Evolutionary conservation across 2,113 vertebrate genomes (phyloP), one percentile per base, ranked within the genome.

Genomic region (Amazona guildingii): DNA sequence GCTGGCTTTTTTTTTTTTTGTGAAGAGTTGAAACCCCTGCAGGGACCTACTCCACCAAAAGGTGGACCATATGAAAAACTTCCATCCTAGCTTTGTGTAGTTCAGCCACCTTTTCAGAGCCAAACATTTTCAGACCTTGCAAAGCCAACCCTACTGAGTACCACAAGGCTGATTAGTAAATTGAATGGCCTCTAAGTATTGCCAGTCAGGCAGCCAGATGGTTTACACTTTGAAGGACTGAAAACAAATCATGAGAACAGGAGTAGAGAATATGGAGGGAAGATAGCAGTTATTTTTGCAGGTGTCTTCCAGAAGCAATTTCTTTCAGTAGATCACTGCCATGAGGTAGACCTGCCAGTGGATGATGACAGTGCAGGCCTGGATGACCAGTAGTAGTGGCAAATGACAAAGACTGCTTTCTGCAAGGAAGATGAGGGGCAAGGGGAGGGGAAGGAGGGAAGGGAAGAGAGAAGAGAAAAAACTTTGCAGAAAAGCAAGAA

Each of bases 391-490:
- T 2, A n/a, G 52, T 6, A 46, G 23, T 5, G 17, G 17, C 17
- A 92, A 84, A 84, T 10, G 16, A 62, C 35, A 89, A 75, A 39
- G 25, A 49, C 12, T 43, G n/a, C 18, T 66, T 57, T 90, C 55
- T 59, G 49, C 29, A 41, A 46, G 33, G 28, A 4, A 7, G 6
- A 1, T 29, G 4, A 7, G 5, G 2, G 21, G 23, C 11, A 57
- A 57, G 55, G 12, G 13, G 12, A 21, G 59, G 4, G 2, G 1
- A 17, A 2, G 5, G 8, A 1, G 5, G 13, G 7, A 14, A 28
- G 25, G 17, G 3, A 57, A 14, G 11, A 14, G 25, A 15, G 5
- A 28, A 4, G 31, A 33, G 6, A n/a, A 14, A 1, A n/a, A 29
- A 15, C 7, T 51, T 93, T 28, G 14, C 23, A 73, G 17, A 76